Evolutionary conservation across 2,113 vertebrate species (phyloP), one percentile per base, ranked within the genome.

Genomic region (Xenopus tropicalis): DNA sequence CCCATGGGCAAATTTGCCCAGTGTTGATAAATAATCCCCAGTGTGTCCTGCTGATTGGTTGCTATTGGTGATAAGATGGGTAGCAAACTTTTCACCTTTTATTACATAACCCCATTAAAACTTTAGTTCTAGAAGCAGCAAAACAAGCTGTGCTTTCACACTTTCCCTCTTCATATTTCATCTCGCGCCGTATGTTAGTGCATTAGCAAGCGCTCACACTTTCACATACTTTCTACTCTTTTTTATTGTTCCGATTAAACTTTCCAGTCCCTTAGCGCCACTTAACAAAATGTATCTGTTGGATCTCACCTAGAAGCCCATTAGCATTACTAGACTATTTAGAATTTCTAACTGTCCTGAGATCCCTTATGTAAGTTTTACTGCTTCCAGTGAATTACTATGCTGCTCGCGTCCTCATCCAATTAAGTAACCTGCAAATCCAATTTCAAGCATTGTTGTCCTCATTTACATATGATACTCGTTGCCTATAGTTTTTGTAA

Each of bases 391-490:
- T 71, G 78, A 71, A 79, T 83, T 82, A 81, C 78, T 83, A 84
- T 83, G 80, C 82, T 76, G 70, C 72, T 78, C 84, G 82, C 75
- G 24, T 52, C 70, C 66, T 82, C 81, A 84, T 84, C 82, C 81
- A 85, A 85, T 85, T 83, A 86, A 82, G 72, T 78, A 81, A 84
- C 84, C 81, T 78, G 79, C 73, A 83, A 86, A 84, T 83, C 79
- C 80, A 83, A 85, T 85, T 83, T 86, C 85, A 85, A 85, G 83
- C 82, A 82, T 86, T 86, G 84, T 82, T 85, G 82, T 85, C 83
- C 79, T 80, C 68, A 83, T 85, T 85, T 85, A 75, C 83, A 83
- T 82, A 80, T 72, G 77, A 83, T 71, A 82, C 68, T 65, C 43
- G 80, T 77, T 78, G 29, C 29, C 77, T 79, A 83, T 79, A 80